phyloP scores from a whole-genome alignment of 2,113 vertebrate species.

The Canis aureus region DNA sequence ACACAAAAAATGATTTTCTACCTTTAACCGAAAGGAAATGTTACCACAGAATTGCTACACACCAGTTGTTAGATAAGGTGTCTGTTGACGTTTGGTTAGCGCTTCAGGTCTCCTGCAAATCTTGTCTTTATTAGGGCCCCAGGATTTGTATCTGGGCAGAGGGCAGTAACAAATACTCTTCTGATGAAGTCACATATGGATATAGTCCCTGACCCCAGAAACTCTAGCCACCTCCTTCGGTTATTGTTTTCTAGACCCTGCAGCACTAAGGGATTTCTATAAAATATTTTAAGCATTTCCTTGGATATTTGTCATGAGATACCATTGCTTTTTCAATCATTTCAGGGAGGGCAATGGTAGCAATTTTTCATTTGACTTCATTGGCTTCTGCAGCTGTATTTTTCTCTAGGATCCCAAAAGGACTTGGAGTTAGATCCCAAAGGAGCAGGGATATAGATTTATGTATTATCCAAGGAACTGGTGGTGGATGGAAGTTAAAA shows the following conservation, averaged over 20 bases:
- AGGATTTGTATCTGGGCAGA: background rate
- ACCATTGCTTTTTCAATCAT: background rate
- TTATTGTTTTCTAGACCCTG: background rate
- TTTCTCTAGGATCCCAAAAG: too few relatives aligned
- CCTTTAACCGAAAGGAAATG: background rate
- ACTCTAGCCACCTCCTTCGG: background rate
- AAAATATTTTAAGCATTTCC: background rate
- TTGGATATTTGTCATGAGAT: background rate
- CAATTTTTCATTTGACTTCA: background rate
- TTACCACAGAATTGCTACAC: background rate
- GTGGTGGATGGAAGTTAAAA: too few relatives aligned
- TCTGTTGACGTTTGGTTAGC: background rate
- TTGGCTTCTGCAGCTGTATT: background rate
- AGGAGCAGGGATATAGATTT: background rate
- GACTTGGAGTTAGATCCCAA: background rate
- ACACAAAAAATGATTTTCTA: background rate
- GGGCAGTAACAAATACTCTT: background rate
- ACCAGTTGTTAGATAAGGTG: background rate
- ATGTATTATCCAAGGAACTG: background rate
- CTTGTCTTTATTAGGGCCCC: background rate
- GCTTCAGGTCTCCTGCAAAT: background rate
- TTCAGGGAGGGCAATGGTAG: background rate
- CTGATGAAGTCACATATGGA: background rate
- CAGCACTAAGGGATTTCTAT: background rate
- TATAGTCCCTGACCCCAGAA: background rate